Percentiles rank a stretch among this genome's conserved stretches.
Evolutionary conservation across 1,140 invertebrate species (phyloP).

Genomic region (Agraylea sexmaculata): DNA sequence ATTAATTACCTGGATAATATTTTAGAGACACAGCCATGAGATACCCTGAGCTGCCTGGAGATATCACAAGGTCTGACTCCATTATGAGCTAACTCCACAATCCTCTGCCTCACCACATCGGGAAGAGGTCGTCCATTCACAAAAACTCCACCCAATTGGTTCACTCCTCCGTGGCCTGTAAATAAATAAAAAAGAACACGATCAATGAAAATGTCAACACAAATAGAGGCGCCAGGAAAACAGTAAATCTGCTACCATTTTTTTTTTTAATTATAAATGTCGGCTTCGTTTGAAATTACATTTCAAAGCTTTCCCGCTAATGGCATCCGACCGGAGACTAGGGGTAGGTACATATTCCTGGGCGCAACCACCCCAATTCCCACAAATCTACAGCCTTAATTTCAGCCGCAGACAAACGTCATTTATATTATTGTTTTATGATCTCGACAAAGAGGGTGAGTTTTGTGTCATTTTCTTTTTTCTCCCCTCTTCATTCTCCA

Average conservation of each 20-base stretch:
- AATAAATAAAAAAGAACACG: slow-evolving; percentile 18
- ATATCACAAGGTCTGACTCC: slow-evolving; percentile 92
- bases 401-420: too few species aligned
- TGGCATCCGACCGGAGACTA: slow-evolving; percentile 11
- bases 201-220: slow-evolving; percentile 7
- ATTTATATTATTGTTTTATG: too few species aligned
- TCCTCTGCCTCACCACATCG: slow-evolving; percentile 86
- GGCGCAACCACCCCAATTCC: slow-evolving; percentile 3
- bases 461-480: too few species aligned
- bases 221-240: neutral
- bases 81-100: slow-evolving; percentile 92
- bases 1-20: slow-evolving; percentile 83
- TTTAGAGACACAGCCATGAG: slow-evolving; percentile 89
- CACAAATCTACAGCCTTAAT: neutral
- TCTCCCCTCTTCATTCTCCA: too few species aligned
- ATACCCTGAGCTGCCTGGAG: slow-evolving; percentile 78
- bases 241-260: neutral
- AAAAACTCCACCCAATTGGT: slow-evolving; percentile 92
- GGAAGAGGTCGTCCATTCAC: slow-evolving; percentile 92
- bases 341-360: neutral
- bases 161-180: slow-evolving; percentile 87
- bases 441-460: too few species aligned
- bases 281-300: slow-evolving; percentile 10
- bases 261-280: neutral
- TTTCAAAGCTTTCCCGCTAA: slow-evolving; percentile 13